Evolutionary conservation across 2,113 vertebrate genomes (phyloP), one percentile per base, ranked within the genome.

Genomic region (Poeciliopsis retropinna): DNA sequence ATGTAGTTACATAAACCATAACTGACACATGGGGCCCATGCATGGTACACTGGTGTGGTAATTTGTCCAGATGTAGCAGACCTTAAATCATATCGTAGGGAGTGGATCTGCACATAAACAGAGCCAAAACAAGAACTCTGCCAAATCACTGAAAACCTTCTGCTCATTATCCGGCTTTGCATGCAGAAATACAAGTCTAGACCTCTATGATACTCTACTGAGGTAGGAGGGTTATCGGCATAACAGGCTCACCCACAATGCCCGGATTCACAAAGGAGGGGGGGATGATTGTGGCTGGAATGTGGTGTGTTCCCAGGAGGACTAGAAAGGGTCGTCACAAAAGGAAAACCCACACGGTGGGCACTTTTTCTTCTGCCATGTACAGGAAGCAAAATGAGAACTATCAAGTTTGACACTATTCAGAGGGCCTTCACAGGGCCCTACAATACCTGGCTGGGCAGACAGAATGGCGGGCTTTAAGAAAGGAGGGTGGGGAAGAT

Each of bases 341-440:
- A 93, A 89, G 90, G 86, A 88, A 94, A 94, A 94, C 89, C 91
- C 91, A 92, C 92, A 92, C 90, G 91, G 90, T 89, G 87, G 92
- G 88, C 90, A 94, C 92, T 92, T 94, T 92, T 94, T 94, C 92
- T 94, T 87, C 88, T 90, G 89, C 89, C 92, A 93, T 85, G 93
- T 95, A 94, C 94, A 94, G 94, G 94, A 95, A 95, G 93, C 92
- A 89, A 94, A 94, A 93, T 93, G 94, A 95, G 93, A 94, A 94
- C 92, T 92, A 95, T 95, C 93, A 95, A 95, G 95, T 95, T 94
- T 95, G 95, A 95, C 95, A 95, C 94, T 94, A 95, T 95, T 95
- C 95, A 95, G 86, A 92, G 90, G 87, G 90, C 85, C 89, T 91
- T 92, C 82, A 89, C 75, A 60, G 90, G 89, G 83, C 90, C 91